Conservation (phyloP, 2,797 vertebrate genomes). For the Garrulus glandarius region DNA sequence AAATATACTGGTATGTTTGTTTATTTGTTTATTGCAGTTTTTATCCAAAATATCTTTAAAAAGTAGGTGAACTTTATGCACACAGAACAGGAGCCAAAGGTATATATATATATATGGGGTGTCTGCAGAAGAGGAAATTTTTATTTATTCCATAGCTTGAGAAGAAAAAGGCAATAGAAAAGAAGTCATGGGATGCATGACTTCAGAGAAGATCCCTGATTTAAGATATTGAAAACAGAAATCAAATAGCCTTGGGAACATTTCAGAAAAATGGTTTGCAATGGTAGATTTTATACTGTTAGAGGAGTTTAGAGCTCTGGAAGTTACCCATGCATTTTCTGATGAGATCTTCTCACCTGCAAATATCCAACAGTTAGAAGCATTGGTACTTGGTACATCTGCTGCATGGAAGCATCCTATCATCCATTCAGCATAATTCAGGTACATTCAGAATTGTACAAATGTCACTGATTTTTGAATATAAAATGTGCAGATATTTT, state of each 20-base stretch:
- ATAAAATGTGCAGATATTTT: background rate
- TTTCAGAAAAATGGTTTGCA: background rate
- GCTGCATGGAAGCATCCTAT: background rate
- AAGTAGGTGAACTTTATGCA: background rate
- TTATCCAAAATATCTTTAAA: background rate
- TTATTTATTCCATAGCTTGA: background rate
- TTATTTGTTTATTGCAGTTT: background rate
- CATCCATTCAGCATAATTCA: background rate
- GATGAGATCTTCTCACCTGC: background rate
- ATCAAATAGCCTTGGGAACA: background rate
- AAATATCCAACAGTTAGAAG: background rate
- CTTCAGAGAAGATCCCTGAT: background rate
- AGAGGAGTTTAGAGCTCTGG: background rate
- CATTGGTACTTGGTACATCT: background rate
- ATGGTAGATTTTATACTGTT: background rate
- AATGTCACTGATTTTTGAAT: background rate
- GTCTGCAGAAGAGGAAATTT: background rate
- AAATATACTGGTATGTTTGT: fast-evolving
- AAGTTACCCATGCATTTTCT: background rate
- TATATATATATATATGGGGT: background rate
- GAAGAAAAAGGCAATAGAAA: background rate
- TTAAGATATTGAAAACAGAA: background rate
- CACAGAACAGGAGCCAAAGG: background rate
- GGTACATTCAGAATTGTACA: background rate
- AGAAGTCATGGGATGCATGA: background rate